phyloP scores from a whole-genome alignment of 2,888 invertebrate genomes.

The Thecophora atra region DNA sequence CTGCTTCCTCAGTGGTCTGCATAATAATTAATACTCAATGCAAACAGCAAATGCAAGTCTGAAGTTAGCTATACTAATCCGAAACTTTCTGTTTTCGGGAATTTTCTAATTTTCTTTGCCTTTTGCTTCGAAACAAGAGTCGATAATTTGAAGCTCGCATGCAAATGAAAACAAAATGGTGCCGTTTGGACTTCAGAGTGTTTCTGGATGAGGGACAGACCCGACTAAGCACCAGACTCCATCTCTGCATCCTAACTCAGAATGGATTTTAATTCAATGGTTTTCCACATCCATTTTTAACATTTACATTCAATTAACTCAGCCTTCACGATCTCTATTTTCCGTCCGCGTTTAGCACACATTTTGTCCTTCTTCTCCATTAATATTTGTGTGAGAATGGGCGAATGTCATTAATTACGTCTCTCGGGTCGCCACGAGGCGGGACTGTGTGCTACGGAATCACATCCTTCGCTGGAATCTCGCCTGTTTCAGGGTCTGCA shows the following conservation, averaged over 20 bases:
- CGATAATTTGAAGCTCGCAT: neutral
- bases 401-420: slow-evolving; percentile 42
- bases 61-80: neutral
- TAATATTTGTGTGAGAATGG: slow-evolving; percentile 35
- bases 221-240: slow-evolving; percentile 8
- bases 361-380: neutral
- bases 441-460: neutral
- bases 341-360: neutral
- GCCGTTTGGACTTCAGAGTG: neutral
- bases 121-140: neutral
- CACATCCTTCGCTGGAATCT: neutral
- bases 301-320: neutral
- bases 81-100: neutral
- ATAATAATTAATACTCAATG: too few species aligned
- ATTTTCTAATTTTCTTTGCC: neutral
- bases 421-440: slow-evolving; percentile 1
- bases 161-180: slow-evolving; percentile 8
- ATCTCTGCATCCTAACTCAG: slow-evolving; percentile 6
- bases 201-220: neutral
- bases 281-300: neutral
- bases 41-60: too few species aligned
- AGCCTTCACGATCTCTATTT: neutral
- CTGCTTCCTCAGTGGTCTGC: too few species aligned
- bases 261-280: neutral
- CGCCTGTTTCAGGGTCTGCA: neutral